A percentile compares a stretch with the other conserved stretches of the same genome.
These are phyloP conservation scores for Chaetophractus vellerosus DNA, from an alignment of 2,797 vertebrate species.

Conservation along the genomic window DNA sequence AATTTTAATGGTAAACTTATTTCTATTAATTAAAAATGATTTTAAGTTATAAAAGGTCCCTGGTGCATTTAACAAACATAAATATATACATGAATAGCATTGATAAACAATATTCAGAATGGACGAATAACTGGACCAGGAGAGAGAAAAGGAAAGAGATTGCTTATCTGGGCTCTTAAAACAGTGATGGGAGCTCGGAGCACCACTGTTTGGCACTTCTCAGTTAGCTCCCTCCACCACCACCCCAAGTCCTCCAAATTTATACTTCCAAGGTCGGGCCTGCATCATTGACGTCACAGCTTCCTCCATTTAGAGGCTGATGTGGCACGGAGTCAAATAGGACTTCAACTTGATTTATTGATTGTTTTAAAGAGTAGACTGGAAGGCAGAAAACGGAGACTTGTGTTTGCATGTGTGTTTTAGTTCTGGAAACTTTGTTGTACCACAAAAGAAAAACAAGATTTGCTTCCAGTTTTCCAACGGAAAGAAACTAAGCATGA, in stretches of 20 bases:
- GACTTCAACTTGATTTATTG: not conserved
- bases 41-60: not conserved
- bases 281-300: accelerated
- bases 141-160: not conserved
- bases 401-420: not conserved
- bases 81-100: not conserved
- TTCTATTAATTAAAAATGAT: not conserved
- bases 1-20: not conserved
- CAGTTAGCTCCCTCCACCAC: not conserved
- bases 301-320: no score
- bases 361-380: not conserved
- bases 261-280: accelerated
- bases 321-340: not conserved
- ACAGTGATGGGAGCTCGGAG: accelerated
- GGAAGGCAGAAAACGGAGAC: not conserved
- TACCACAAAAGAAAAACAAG: not conserved
- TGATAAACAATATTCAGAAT: not conserved
- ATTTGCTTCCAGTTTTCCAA: conserved; percentile 5
- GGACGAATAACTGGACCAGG: not conserved
- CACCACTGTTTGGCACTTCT: not conserved
- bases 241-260: not conserved
- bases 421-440: not conserved
- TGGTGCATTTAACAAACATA: not conserved
- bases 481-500: not conserved
- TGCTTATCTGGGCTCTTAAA: not conserved